phyloP scores from a whole-genome alignment of 2,797 vertebrate genomes.

The Eulemur rubriventer region DNA sequence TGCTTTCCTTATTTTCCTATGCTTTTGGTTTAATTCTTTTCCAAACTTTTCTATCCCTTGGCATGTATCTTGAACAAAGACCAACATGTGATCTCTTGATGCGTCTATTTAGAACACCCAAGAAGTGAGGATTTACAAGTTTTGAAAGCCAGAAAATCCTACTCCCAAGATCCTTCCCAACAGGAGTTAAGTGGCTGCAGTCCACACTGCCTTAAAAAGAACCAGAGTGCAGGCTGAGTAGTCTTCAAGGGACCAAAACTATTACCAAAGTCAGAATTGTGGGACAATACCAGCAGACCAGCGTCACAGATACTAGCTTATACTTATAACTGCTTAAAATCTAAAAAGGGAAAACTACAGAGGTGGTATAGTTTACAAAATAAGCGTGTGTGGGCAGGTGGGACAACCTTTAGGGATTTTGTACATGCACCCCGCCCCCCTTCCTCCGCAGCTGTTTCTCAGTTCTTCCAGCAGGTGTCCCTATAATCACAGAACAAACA shows the following conservation, averaged over 20 bases:
- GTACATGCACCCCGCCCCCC: accelerated
- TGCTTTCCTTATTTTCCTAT: not conserved
- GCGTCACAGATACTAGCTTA: not conserved
- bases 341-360: not conserved
- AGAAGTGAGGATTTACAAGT: not conserved
- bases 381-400: not conserved
- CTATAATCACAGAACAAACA: constrained; percentile 90
- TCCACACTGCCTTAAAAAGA: not conserved
- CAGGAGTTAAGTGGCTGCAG: not conserved
- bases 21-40: not conserved
- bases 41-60: not conserved
- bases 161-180: not conserved
- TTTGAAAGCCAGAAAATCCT: not conserved
- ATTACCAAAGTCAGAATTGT: not conserved
- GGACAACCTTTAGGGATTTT: not conserved
- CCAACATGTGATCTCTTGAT: not conserved
- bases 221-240: not conserved
- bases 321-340: not conserved
- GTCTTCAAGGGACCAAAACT: not conserved
- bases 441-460: constrained; percentile 15
- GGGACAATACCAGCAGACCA: not conserved
- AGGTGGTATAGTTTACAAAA: not conserved
- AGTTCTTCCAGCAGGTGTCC: constrained; percentile 88
- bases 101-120: constrained; percentile 5
- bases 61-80: constrained; percentile 22